phyloP scores from a whole-genome alignment of 2,113 vertebrate genomes.

The Eonycteris spelaea region DNA sequence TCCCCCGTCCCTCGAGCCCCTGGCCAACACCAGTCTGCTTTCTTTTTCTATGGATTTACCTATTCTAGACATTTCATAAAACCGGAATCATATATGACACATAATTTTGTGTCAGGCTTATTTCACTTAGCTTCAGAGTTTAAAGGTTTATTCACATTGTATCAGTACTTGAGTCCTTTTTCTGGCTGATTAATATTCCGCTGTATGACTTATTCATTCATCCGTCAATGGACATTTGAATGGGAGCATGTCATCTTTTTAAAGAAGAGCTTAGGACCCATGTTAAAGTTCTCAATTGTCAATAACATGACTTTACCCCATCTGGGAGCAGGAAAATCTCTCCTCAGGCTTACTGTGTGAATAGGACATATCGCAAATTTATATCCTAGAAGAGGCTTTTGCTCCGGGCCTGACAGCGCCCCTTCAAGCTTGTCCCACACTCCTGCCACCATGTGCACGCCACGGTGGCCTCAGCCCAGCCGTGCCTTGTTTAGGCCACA shows the following conservation, averaged over 20 bases:
- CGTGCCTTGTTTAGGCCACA: not conserved
- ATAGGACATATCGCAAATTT: not conserved
- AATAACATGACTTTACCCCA: not conserved
- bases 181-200: too few species aligned
- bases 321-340: not conserved
- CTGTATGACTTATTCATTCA: accelerated
- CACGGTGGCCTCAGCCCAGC: not conserved
- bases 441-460: not conserved
- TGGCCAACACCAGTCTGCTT: not conserved
- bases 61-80: not conserved
- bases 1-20: too few species aligned
- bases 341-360: not conserved
- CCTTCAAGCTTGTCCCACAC: not conserved
- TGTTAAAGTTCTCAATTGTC: not conserved
- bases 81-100: too few species aligned
- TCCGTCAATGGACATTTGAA: too few species aligned
- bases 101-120: not conserved
- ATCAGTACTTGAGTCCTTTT: not conserved
- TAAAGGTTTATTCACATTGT: accelerated
- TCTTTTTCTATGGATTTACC: not conserved
- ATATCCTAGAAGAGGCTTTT: not conserved
- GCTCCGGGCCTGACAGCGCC: not conserved
- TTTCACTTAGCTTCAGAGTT: not conserved
- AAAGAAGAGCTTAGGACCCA: not conserved
- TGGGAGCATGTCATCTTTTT: not conserved